Percentiles rank a stretch among this genome's conserved stretches.
Conservation (phyloP, 2,797 vertebrate species). For the Oreortyx pictus region DNA sequence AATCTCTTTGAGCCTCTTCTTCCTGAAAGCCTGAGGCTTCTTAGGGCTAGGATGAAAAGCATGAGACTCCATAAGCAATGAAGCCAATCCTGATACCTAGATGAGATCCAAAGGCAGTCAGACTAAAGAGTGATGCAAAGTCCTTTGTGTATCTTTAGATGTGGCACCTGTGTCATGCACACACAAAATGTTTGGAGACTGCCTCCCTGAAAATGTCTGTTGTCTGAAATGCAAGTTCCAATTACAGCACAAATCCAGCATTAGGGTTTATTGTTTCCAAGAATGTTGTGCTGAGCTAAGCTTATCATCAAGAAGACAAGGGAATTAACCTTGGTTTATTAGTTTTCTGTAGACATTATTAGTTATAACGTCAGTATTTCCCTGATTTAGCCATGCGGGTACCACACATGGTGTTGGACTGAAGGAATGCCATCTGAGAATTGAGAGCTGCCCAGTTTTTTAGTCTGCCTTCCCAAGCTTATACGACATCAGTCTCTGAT, state of each 20-base stretch:
- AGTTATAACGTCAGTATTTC: not conserved
- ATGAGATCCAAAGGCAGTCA: not conserved
- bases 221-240: not conserved
- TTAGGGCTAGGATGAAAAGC: not conserved
- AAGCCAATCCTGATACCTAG: not conserved
- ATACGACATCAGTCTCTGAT: not conserved
- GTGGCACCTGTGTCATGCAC: not conserved
- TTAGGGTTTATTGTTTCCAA: not conserved
- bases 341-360: not conserved
- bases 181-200: not conserved
- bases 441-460: not conserved
- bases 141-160: not conserved
- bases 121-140: not conserved
- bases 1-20: not conserved
- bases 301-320: not conserved
- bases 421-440: not conserved
- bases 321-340: not conserved
- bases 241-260: not conserved
- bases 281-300: not conserved
- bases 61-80: not conserved
- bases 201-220: not conserved
- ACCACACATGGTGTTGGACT: accelerated
- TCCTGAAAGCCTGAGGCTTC: slow-evolving; percentile 16
- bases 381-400: accelerated
- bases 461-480: not conserved